Base-by-base conservation (phyloP, 2,888 invertebrate species). In the Dryobota labecula region DNA sequence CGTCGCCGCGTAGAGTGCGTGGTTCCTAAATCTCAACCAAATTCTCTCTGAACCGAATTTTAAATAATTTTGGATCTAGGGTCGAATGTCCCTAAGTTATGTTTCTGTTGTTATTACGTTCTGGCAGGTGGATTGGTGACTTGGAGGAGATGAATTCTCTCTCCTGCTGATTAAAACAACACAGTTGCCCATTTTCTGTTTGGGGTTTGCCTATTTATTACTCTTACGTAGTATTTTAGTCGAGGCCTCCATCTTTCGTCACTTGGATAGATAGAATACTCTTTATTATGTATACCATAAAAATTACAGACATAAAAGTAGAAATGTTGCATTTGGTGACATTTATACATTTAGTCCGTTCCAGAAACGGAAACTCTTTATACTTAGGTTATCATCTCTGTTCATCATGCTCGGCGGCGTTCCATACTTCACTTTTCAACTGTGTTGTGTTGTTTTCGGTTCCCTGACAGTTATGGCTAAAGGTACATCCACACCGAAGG, bases 341-440 rank as follows among this genome's bases (percentile, higher is more conserved):
- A n/a, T n/a, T n/a, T n/a, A n/a, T n/a, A n/a, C n/a, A n/a, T 33
- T 13, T 27, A 9, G 11, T 38, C 64, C 38, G 27, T 38, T 36
- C 20, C 36, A 36, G n/a, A 18, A 30, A 60, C 4, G 20, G 20
- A 20, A 45, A 18, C 33, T 33, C 7, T 45, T 45, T 7, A 20
- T 15, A n/a, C n/a, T n/a, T n/a, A 7, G 5, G 20, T n/a, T 0
- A 30, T 30, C 11, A 27, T 43, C 15, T 41, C 30, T 18, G 27
- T 6, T 7, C n/a, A 65, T 27, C 11, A 18, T 1, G 15, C 11
- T 5, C 15, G 49, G 51, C 27, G 27, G 3, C 20, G 27, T 27
- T 49, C n/a, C 18, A 67, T 38, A 24, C n/a, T 33, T 15, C n/a
- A 6, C 69, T 69, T 51, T 27, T 43, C 24, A 69, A 8, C 2